Conservation (phyloP, 2,113 vertebrate genomes). For the Semnornis frantzii region DNA sequence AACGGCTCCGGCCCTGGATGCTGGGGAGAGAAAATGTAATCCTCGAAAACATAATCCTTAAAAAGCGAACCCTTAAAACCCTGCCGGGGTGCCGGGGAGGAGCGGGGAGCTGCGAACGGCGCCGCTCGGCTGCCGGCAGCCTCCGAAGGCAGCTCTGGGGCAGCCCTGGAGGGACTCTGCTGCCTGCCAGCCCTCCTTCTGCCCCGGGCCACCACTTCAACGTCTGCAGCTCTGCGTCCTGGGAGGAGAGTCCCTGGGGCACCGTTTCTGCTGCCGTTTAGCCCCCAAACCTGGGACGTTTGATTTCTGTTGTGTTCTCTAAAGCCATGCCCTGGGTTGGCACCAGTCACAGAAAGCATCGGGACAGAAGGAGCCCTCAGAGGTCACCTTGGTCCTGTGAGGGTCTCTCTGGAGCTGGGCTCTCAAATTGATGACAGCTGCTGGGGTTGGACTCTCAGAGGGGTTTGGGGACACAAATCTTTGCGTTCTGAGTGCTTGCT, state of each 20-base stretch:
- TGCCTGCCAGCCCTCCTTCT: not conserved
- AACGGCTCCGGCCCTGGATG: conserved; percentile 32
- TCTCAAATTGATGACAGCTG: not conserved
- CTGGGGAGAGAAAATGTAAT: not conserved
- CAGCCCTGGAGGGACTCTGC: not conserved
- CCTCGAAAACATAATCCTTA: not conserved
- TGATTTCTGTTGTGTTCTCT: not conserved
- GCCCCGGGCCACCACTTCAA: not conserved
- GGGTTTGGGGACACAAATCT: not conserved
- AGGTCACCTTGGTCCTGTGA: too few relatives aligned
- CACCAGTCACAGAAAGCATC: not conserved
- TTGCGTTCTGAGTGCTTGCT: not conserved
- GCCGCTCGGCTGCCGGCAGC: too few relatives aligned
- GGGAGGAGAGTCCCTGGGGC: not conserved
- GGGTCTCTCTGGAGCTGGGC: not conserved
- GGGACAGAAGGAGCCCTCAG: too few relatives aligned
- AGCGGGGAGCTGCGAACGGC: too few relatives aligned
- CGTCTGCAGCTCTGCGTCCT: not conserved
- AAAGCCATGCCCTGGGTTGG: not conserved
- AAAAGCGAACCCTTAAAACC: not conserved
- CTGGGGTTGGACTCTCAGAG: accelerated
- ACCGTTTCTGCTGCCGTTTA: accelerated
- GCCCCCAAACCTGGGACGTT: not conserved
- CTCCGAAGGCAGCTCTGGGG: not conserved
- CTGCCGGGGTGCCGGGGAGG: too few relatives aligned